These are phyloP conservation scores for Seriola dumerili DNA, from an alignment of 2,113 vertebrate genomes.

Conservation along the genomic window DNA sequence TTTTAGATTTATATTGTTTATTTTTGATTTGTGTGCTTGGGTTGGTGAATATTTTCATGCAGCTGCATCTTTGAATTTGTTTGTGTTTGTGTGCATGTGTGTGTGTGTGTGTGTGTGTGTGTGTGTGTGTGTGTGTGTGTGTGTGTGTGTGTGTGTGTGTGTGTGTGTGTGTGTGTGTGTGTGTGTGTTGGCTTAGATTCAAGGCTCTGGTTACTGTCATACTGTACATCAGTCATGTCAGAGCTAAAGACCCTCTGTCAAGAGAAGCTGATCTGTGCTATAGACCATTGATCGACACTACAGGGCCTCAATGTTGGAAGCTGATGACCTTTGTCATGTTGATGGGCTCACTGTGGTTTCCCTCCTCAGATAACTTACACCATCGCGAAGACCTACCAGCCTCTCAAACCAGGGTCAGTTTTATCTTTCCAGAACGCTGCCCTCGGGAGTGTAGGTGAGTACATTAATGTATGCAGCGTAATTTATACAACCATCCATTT, in stretches of 20 bases:
- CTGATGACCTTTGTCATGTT: constrained; percentile 61
- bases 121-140: constrained; percentile 59
- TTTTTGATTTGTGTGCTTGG: neutral
- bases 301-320: constrained; percentile 41
- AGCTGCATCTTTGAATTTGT: neutral
- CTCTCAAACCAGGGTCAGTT: constrained; percentile 82
- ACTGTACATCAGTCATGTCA: neutral
- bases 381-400: constrained; percentile 88
- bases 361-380: constrained; percentile 85
- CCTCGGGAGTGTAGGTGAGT: constrained; percentile 86
- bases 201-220: constrained; percentile 26
- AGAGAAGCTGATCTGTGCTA: constrained; percentile 43
- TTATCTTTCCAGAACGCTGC: constrained; percentile 86
- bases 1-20: too few relatives aligned
- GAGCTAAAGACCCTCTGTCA: neutral
- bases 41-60: neutral
- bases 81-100: constrained; percentile 52
- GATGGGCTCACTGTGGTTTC: constrained; percentile 54
- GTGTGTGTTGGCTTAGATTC: constrained; percentile 18
- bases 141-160: neutral
- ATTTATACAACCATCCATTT: neutral
- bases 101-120: neutral
- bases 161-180: constrained; percentile 50
- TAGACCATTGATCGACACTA: constrained; percentile 6
- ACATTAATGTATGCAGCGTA: neutral